Base-by-base conservation (phyloP, 2,888 invertebrate genomes). In the Cristatella mucedo region DNA sequence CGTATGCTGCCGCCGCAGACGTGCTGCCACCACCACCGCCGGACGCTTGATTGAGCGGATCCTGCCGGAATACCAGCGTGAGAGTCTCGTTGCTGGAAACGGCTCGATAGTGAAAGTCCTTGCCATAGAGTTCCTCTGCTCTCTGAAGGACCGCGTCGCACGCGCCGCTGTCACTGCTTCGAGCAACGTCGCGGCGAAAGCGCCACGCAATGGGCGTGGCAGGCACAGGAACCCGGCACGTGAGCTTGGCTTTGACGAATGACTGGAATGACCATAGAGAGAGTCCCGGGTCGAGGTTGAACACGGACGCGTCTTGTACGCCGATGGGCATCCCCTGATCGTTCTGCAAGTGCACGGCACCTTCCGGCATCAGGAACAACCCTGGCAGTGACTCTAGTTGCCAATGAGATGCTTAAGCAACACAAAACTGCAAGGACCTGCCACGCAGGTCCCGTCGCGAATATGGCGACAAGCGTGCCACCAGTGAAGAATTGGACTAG, bases 321-420 rank as follows among this genome's bases (percentile, higher is more conserved):
- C 21, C 36, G 16, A 36, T 4, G 4, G 36, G 36, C 4, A 36
- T 6, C 36, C 36, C 36, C 4, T 22, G 24, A 22, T 36, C 36
- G 16, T 13, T 20, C 69, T 46, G 26, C 4, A 44, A 24, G 22
- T 2, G 13, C n/a, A n/a, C n/a, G n/a, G n/a, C n/a, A n/a, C n/a
- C n/a, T n/a, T n/a, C n/a, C n/a, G n/a, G n/a, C n/a, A n/a, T n/a
- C n/a, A n/a, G n/a, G n/a, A n/a, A n/a, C n/a, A n/a, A n/a, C n/a
- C n/a, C n/a, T n/a, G n/a, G n/a, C n/a, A n/a, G n/a, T n/a, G n/a
- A n/a, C n/a, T n/a, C n/a, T n/a, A n/a, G n/a, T n/a, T n/a, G n/a
- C n/a, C n/a, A n/a, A n/a, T n/a, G n/a, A n/a, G n/a, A n/a, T n/a
- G n/a, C n/a, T n/a, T n/a, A n/a, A n/a, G n/a, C n/a, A n/a, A n/a